A percentile compares a stretch with the other conserved stretches of the same genome.
Conservation (phyloP, 2,888 invertebrate species). For the Sacculina carcini region DNA sequence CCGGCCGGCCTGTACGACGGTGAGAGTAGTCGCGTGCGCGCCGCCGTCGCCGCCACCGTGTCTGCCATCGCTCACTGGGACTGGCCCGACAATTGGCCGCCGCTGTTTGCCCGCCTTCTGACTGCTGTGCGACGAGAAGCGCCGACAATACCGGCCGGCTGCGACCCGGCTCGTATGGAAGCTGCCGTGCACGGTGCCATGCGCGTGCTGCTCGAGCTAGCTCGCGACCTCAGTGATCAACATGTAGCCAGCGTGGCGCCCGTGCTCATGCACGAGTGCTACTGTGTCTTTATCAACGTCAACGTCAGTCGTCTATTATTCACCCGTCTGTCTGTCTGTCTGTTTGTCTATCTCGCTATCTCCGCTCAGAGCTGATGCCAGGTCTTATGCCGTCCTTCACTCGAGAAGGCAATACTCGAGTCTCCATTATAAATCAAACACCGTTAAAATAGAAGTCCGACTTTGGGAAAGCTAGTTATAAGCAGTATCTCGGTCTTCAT, state of each 20-base stretch:
- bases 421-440: no score
- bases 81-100: conserved; percentile 43
- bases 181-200: conserved; percentile 39
- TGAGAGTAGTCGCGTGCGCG: conserved; percentile 24
- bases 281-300: conserved; percentile 34
- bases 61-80: conserved; percentile 42
- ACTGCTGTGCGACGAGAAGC: no score
- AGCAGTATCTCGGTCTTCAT: no score
- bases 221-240: conserved; percentile 33
- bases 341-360: no score
- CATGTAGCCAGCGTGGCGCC: conserved; percentile 39
- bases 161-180: conserved; percentile 18
- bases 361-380: background rate
- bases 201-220: conserved; percentile 39
- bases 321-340: no score
- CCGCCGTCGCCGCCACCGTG: conserved; percentile 39
- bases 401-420: conserved; percentile 4
- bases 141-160: no score
- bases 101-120: conserved; percentile 36
- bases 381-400: background rate
- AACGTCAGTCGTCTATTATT: conserved; percentile 22
- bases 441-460: no score
- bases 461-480: no score
- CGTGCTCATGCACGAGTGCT: conserved; percentile 38
- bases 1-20: background rate